These are phyloP conservation scores for Entomobrya multifasciata DNA, from an alignment of 2,888 invertebrate species.

Conservation along the genomic window DNA sequence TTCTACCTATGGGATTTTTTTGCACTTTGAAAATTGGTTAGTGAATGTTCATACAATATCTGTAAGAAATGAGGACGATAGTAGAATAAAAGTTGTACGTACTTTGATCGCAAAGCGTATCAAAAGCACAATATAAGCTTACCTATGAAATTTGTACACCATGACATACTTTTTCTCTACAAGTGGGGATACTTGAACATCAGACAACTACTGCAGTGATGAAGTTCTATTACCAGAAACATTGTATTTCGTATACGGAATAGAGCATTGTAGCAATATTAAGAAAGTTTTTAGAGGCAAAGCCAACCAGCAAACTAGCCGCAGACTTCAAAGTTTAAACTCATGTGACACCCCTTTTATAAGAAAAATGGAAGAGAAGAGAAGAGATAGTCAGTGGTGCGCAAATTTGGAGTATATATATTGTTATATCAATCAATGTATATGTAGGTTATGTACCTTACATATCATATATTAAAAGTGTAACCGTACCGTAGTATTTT, in stretches of 20 bases:
- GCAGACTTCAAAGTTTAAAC: constrained; percentile 47
- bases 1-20: constrained; percentile 56
- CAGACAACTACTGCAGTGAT: constrained; percentile 23
- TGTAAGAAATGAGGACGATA: neutral
- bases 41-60: neutral
- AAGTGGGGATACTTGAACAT: constrained; percentile 7
- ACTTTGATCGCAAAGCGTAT: neutral
- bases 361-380: constrained; percentile 28
- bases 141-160: neutral
- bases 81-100: neutral
- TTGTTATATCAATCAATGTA: neutral
- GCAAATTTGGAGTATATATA: constrained; percentile 32
- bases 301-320: neutral
- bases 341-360: constrained; percentile 48
- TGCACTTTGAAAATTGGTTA: constrained; percentile 59
- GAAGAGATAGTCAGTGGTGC: constrained; percentile 44
- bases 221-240: neutral
- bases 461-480: constrained; percentile 39
- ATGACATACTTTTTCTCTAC: constrained; percentile 30
- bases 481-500: neutral
- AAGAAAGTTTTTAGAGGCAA: constrained; percentile 19
- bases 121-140: neutral
- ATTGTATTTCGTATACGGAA: too few relatives aligned
- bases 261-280: neutral
- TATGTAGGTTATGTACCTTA: neutral